Base-by-base conservation (phyloP, 2,888 invertebrate genomes). In the Hydriomena furcata region DNA sequence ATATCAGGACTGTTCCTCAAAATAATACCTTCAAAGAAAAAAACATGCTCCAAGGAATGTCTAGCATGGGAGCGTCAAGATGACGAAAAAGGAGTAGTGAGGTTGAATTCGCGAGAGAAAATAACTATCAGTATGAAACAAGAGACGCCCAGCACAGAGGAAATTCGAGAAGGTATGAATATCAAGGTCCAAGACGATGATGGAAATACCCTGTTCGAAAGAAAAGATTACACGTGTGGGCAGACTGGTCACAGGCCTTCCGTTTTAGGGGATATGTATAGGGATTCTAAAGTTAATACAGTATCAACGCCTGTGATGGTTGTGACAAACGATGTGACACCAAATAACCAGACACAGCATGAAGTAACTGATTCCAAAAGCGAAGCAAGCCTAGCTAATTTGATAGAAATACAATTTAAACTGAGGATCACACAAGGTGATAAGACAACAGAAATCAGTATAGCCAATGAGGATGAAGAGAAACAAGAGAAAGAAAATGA, bases 341-440 rank as follows among this genome's bases (percentile, higher is more conserved):
- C 54, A 25, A 55, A 68, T 11, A 62, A 66, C 40, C 58, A 50
- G 1, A 46, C 58, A 23, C 40, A 52, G 3, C 46, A 60, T 40
- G 55, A 68, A 10, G 42, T 61, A 1, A 45, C 43, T 1, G 60
- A 72, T 31, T 49, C 43, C 1, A 71, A 58, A 55, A 79, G 74
- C 41, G 66, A 73, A 7, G 55, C 54, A 1, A 84, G 79, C 55
- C 40, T 76, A 23, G 58, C 71, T 6, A 82, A 84, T 60, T 61
- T 76, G 25, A 71, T 86, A 36, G 85, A 86, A 69, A 84, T 88
- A 27, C 73, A 79, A 52, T 77, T 87, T 25, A 81, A 79, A 47
- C 51, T 86, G 5, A 80, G 76, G 56, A 69, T 84, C 1, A 73
- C 70, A 41, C 74, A 76, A 44, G 76, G 73, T 0, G 80, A 84